A percentile compares a stretch with the other conserved stretches of the same genome.
Evolutionary conservation across 2,113 vertebrate genomes (phyloP).

Genomic region (Nibea albiflora): DNA sequence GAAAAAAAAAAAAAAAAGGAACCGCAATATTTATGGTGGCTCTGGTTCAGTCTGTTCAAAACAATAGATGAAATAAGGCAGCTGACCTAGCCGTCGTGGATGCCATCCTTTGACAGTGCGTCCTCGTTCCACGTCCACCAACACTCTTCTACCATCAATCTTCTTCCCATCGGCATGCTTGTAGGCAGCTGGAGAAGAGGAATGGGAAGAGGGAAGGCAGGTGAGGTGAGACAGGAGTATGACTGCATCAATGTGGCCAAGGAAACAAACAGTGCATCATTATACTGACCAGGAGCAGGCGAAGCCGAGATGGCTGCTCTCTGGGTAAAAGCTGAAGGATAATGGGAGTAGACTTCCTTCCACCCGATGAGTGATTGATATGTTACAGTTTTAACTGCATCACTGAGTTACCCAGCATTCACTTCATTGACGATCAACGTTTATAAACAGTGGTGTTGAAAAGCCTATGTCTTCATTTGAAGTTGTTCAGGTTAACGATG

Average conservation of each 20-base stretch:
- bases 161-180: conserved; percentile 97
- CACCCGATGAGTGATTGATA: conserved; percentile 70
- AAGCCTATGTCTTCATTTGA: not conserved
- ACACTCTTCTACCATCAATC: conserved; percentile 92
- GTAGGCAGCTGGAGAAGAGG: conserved; percentile 90
- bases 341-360: conserved; percentile 79
- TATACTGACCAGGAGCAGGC: conserved; percentile 84
- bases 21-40: not conserved
- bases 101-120: conserved; percentile 95
- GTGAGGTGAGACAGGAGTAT: conserved; percentile 13
- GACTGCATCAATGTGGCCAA: conserved; percentile 62
- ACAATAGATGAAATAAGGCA: too few species aligned
- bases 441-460: not conserved
- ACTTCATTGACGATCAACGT: not conserved
- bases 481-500: not conserved
- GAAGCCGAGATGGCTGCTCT: conserved; percentile 80
- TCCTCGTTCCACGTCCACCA: conserved; percentile 94
- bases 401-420: conserved; percentile 12
- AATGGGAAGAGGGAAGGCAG: conserved; percentile 56
- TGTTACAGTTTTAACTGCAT: conserved; percentile 41
- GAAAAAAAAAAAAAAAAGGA: not conserved
- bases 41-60: not conserved
- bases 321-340: conserved; percentile 79
- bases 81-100: conserved; percentile 90
- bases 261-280: conserved; percentile 77